Base-by-base conservation (phyloP, 2,888 invertebrate species). In the Itoplectis maculator region DNA sequence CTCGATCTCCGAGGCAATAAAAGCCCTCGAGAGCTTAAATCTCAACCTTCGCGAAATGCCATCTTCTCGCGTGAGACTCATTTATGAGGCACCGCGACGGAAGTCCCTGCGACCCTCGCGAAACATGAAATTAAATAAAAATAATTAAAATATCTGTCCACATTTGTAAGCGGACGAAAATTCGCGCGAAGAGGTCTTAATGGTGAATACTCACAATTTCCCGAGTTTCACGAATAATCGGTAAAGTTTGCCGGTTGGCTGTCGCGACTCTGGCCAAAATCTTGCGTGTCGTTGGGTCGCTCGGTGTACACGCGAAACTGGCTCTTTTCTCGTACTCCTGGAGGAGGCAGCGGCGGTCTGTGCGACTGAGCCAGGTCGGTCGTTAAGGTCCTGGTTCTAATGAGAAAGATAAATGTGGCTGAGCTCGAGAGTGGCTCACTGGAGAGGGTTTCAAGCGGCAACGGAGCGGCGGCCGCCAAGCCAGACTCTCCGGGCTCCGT, bases 351-450 rank as follows among this genome's bases (percentile, higher is more conserved):
- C 23, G 42, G 23, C 70, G 70, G 15, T n/a, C 15, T 56, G 23
- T 54, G 42, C 6, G 18, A 23, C 3, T 18, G 15, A 42, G 35
- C 59, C 45, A 29, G 45, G 59, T 15, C 18, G 72, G 59, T 72
- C 72, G 72, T 72, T 72, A 72, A 70, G 45, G 59, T 23, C 29
- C 68, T 35, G 35, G 35, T 15, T 61, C 59, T 72, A 72, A 72
- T 72, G 72, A 72, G 72, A 72, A 72, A 72, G 56, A 72, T 72
- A 72, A 72, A 72, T 72, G 72, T 72, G 72, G 70, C 56, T 40
- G 42, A 15, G 42, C 70, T 70, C 56, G 56, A 45, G 70, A 70
- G 56, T 56, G 42, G 45, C 72, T 56, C 72, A 59, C 45, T 29
- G 35, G 59, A 59, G 29, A 29, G 29, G 45, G 72, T 72, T 59